Base-by-base conservation (phyloP, 1,140 invertebrate genomes). In the Tribolium castaneum region DNA sequence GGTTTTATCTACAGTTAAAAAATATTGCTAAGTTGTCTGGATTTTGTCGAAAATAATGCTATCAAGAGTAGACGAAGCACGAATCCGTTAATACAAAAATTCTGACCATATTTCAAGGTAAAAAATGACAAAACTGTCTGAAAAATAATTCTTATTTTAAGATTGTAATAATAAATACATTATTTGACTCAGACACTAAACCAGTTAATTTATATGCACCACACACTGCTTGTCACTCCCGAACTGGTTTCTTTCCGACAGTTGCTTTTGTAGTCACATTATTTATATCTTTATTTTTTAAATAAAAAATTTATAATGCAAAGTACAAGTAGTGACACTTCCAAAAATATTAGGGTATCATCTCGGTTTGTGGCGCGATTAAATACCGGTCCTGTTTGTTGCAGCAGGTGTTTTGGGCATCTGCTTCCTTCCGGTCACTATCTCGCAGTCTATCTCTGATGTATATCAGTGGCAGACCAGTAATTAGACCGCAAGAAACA, bases 371-470 rank as follows among this genome's bases (percentile, higher is more conserved):
- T 14, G 16, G 30, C 13, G 7, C 45, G 50, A 49, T 72, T 50
- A 72, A 72, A 72, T 22, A 12, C 59, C n/a, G 30, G 39, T 52
- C 70, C 70, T 50, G 34, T 45, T 22, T 19, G 14, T 49, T 70
- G 13, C 6, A 52, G 70, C 70, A 72, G 70, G 70, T 72, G 70
- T 35, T 59, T 62, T 39, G 22, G 74, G 59, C 74, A 76, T 76
- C 74, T 76, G 74, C 74, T 76, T 76, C 74, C 74, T 76, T 76
- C 74, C 74, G 74, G 74, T 66, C 45, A 19, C 54, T 76, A 62
- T 76, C 74, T 62, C n/a, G 56, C 22, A n/a, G 52, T 39, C 16
- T 34, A 76, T 76, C 74, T 76, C 35, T 51, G 74, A 76, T 76
- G 34, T 56, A 2, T 76, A 76, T 76, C 74, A 50, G 74, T 66